Evolutionary conservation across 1,140 invertebrate genomes (phyloP), one percentile per base, ranked within the genome.

Genomic region (Branchinecta lindahli): DNA sequence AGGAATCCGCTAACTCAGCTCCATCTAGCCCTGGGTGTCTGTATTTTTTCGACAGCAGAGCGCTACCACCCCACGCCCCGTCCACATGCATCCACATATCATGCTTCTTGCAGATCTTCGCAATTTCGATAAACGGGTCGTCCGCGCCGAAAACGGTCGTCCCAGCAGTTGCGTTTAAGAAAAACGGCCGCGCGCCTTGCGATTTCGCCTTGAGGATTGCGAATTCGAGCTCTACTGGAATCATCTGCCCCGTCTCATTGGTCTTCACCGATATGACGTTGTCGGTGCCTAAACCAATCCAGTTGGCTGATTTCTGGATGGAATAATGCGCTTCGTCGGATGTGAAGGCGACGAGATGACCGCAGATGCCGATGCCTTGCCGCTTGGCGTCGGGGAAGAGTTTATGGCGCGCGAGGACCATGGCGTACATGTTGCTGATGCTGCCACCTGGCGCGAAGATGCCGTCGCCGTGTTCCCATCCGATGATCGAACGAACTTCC

Each of bases 311-410:
- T 79, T 92, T 91, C 72, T 83, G 82, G 15, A 94, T 85, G 0
- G 93, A 96, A 78, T 95, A 96, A 78, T 96, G 94, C 78, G 85
- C 86, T 79, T 92, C 86, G 76, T 89, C 83, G n/a, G 88, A 91
- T 33, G 87, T 85, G 72, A 89, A 89, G 8, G 85, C 77, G 0
- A 85, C 84, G 68, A 91, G 74, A 7, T 83, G 83, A 3, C 84
- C 84, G 44, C 85, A 74, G 8, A 77, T 78, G 72, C 78, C 82
- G 70, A 88, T 77, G 7, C 88, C 88, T 61, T 85, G 83, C 0
- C 78, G 80, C 78, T 96, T 96, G 0, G 86, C 80, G 7, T 88
- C 79, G 0, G 94, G 94, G 71, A 86, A 85, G 44, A 79, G 78
- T 47, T 82, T 81, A 76, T 88, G 89, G 66, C 93, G 83, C 0